These are phyloP conservation scores for Hoplostethus mediterraneus DNA, from an alignment of 2,797 vertebrate species.

Conservation along the genomic window DNA sequence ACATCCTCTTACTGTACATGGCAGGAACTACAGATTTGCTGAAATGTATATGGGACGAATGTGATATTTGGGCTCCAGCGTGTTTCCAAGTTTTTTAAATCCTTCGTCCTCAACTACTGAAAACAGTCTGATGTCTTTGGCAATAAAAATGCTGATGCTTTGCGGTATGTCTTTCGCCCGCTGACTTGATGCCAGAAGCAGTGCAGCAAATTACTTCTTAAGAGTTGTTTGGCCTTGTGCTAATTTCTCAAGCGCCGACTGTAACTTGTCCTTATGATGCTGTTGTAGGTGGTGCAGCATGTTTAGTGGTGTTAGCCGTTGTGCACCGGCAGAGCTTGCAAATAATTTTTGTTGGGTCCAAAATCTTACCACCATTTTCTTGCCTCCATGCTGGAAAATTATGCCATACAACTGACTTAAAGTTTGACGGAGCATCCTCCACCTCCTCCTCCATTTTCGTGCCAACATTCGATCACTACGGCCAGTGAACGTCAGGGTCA, in stretches of 20 bases:
- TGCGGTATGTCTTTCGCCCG: constrained; percentile 2
- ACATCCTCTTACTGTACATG: background rate
- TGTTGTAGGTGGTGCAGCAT: constrained; percentile 15
- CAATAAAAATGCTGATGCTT: constrained; percentile 12
- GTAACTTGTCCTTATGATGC: constrained; percentile 13
- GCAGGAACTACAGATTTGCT: no score
- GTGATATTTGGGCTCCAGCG: constrained; percentile 16
- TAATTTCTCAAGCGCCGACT: no score
- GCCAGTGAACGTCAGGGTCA: no score
- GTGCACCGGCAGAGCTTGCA: no score
- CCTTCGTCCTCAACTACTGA: constrained; percentile 16
- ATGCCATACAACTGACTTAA: no score
- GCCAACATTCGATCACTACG: no score
- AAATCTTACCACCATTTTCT: no score
- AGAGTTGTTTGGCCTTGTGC: no score
- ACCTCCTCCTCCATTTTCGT: no score
- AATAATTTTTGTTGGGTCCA: no score
- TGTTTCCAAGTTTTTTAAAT: constrained; percentile 23
- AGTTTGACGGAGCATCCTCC: no score
- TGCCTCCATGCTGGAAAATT: no score
- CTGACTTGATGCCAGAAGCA: background rate
- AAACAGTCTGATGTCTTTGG: constrained; percentile 13
- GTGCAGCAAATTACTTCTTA: constrained; percentile 5
- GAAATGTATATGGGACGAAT: background rate
- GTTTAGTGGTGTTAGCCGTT: background rate